Evolutionary conservation across 2,888 invertebrate genomes (phyloP), one percentile per base, ranked within the genome.

Genomic region (Caenorhabditis sulstoni): DNA sequence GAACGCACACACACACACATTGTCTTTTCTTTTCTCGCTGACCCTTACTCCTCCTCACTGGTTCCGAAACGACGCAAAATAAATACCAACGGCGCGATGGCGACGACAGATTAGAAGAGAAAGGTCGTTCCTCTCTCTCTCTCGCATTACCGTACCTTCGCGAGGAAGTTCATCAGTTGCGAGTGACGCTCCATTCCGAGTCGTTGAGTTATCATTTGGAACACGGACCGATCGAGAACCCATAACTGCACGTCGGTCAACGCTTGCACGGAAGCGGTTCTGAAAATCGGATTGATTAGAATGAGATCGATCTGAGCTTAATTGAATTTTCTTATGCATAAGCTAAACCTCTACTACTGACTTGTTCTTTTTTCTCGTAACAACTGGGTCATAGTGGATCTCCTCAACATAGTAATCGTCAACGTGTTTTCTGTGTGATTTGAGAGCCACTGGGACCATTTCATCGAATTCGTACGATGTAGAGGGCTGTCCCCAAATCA

Each of bases 201-300:
- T 84, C 94, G 93, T 91, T 96, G 94, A 94, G 96, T 95, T 67
- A 96, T 94, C 89, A 94, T 94, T 88, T 96, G 95, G 91, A 96
- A 97, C 11, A 95, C 94, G 57, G 93, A 92, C 76, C 96, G 93
- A 90, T 96, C 95, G 84, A 97, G 92, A 37, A 94, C 95, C 96
- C 96, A 97, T 86, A 96, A 94, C 90, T 94, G 94, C 2, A 95
- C 94, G 88, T 94, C 93, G n/a, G 94, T 93, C 87, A 94, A 92
- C 85, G 94, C 94, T 95, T 90, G 67, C 90, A 91, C 80, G 29
- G 88, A 89, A 3, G 89, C 89, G 23, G 89, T 89, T 64, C 89
- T 87, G 68, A 14, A 82, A 83, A 16, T 18, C 35, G 12, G 37
- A 20, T 8, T 16, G 8, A 44, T 29, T 29, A 7, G 29, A 29